Evolutionary conservation across 2,113 vertebrate genomes (phyloP).

Genomic region (Ammodytes dubius): DNA sequence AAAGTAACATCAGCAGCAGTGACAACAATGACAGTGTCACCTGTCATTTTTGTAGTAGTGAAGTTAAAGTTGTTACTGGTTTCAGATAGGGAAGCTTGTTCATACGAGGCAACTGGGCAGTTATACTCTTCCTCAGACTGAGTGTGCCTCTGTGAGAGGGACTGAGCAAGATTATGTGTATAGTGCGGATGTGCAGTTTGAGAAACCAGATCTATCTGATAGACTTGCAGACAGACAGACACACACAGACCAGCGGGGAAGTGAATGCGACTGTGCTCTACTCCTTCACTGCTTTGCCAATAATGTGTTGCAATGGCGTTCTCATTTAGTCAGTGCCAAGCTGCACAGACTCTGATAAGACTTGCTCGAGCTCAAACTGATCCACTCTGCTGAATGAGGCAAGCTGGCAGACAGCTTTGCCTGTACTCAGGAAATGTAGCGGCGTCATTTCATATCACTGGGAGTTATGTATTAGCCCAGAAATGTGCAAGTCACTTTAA

Average conservation of each 20-base stretch:
- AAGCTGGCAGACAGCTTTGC: conserved; percentile 47
- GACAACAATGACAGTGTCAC: not conserved
- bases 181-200: conserved; percentile 69
- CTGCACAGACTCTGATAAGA: conserved; percentile 76
- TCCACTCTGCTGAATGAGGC: conserved; percentile 59
- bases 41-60: not conserved
- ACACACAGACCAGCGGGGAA: conserved; percentile 4
- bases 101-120: not conserved
- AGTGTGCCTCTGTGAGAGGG: conserved; percentile 21
- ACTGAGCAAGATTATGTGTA: conserved; percentile 35
- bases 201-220: conserved; percentile 39
- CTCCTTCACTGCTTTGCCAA: conserved; percentile 68
- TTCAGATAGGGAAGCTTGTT: not conserved
- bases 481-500: conserved; percentile 40
- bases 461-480: conserved; percentile 42
- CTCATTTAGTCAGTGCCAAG: conserved; percentile 74
- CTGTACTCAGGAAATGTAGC: conserved; percentile 45
- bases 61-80: not conserved
- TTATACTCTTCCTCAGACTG: conserved; percentile 6
- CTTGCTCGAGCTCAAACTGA: conserved; percentile 63
- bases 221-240: conserved; percentile 49
- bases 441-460: conserved; percentile 55
- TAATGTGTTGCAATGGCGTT: conserved; percentile 67
- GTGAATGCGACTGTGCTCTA: conserved; percentile 60
- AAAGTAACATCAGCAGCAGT: conserved; percentile 9